A percentile compares a stretch with the other conserved stretches of the same genome.
These are phyloP conservation scores for Lepidochrysops patricia DNA, from an alignment of 2,888 invertebrate species.

Conservation along the genomic window DNA sequence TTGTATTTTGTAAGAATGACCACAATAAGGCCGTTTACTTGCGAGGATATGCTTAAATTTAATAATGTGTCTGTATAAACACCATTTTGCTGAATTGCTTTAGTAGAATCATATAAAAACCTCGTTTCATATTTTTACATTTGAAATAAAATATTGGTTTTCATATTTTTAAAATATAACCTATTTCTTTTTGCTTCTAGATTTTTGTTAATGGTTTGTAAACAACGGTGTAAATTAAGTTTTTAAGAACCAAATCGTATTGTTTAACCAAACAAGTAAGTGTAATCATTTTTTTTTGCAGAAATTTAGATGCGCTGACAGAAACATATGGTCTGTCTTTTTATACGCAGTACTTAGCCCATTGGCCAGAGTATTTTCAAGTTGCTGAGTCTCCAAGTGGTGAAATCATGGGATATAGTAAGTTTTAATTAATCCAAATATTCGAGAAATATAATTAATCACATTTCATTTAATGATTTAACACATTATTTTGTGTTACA, in stretches of 20 bases:
- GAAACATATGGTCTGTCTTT: slow-evolving; percentile 97
- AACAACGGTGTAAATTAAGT: not conserved
- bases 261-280: not conserved
- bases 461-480: not conserved
- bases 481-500: slow-evolving; percentile 39
- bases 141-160: not conserved
- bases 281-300: slow-evolving; percentile 47
- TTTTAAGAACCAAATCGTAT: not conserved
- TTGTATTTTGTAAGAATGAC: slow-evolving; percentile 79
- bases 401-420: slow-evolving; percentile 99
- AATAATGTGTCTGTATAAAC: slow-evolving; percentile 89
- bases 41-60: slow-evolving; percentile 95
- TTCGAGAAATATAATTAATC: not conserved
- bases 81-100: not conserved
- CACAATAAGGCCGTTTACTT: slow-evolving; percentile 92
- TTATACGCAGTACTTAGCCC: slow-evolving; percentile 97
- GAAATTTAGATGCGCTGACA: slow-evolving; percentile 96
- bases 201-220: not conserved
- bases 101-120: not conserved
- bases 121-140: not conserved
- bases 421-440: slow-evolving; percentile 26
- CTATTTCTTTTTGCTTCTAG: not conserved
- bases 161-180: not conserved
- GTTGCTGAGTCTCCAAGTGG: slow-evolving; percentile 96
- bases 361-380: slow-evolving; percentile 99